These are phyloP conservation scores for Tachyglossus aculeatus DNA, from an alignment of 2,797 vertebrate species.

Conservation along the genomic window DNA sequence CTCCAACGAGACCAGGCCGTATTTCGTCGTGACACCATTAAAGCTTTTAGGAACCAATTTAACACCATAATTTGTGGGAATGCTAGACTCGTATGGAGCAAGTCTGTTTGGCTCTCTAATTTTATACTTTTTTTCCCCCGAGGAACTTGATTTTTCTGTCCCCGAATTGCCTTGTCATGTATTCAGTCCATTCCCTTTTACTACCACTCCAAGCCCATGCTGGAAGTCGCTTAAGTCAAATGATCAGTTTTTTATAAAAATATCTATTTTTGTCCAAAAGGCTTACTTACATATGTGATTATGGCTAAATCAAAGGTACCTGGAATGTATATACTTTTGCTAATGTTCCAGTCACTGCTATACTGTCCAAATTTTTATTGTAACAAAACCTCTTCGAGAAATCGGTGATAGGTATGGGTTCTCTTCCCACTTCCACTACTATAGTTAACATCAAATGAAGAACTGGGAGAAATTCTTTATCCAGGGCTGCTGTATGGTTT, in stretches of 20 bases:
- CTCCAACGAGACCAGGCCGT: slow-evolving; percentile 52
- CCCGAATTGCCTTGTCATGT: slow-evolving; percentile 72
- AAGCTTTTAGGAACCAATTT: slow-evolving; percentile 70
- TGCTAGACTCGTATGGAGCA: slow-evolving; percentile 66
- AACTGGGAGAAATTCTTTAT: slow-evolving; percentile 52
- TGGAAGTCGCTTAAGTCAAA: slow-evolving; percentile 75
- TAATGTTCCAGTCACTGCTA: slow-evolving; percentile 75
- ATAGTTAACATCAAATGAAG: slow-evolving; percentile 18
- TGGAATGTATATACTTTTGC: slow-evolving; percentile 81
- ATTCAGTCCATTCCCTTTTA: slow-evolving; percentile 78
- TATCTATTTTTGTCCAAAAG: slow-evolving; percentile 85
- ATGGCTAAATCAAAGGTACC: slow-evolving; percentile 80
- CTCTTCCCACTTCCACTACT: slow-evolving; percentile 52
- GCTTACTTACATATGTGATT: slow-evolving; percentile 78
- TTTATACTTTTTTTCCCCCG: slow-evolving; percentile 77
- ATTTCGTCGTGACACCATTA: slow-evolving; percentile 56
- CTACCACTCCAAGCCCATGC: slow-evolving; percentile 73
- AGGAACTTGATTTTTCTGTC: slow-evolving; percentile 76
- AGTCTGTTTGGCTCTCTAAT: slow-evolving; percentile 76
- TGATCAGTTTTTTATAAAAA: slow-evolving; percentile 84
- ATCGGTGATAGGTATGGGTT: slow-evolving; percentile 50
- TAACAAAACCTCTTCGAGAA: slow-evolving; percentile 61
- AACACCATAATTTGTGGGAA: slow-evolving; percentile 63
- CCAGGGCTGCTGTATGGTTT: slow-evolving; percentile 70
- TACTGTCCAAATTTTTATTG: slow-evolving; percentile 73